Base-by-base conservation (phyloP, 2,113 vertebrate genomes). In the Corythornis madagascariensis region DNA sequence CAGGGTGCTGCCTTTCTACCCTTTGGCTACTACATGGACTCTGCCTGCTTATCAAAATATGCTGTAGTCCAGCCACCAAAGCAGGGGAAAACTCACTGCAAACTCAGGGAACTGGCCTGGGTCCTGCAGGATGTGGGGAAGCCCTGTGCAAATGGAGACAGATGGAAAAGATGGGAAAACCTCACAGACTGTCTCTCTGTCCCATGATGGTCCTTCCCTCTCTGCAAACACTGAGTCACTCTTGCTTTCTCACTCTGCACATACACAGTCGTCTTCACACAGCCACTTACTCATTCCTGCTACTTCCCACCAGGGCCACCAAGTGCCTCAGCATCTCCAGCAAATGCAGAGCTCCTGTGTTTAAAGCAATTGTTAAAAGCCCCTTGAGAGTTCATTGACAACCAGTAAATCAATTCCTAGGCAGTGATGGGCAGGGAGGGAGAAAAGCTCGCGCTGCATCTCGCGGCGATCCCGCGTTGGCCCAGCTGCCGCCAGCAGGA, bases 221-320 rank as follows among this genome's bases (percentile, higher is more conserved):
- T 79, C 88, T 0, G 6, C 90, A 91, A 92, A 85, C 47, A 83
- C 93, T 91, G 92, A 95, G 43, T 89, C 94, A 96, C 83, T 26
- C 47, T 33, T 38, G 45, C 40, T 55, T 64, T 81, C 95, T 96
- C 60, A 40, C 26, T 8, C 2, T 28, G 26, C 5, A 3, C 55
- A 45, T 89, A 80, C 33, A 76, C 55, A 52, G 40, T 40, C 56
- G 61, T 79, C 85, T 86, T 66, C 13, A 2, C 0, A 0, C 42
- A 83, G 57, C 21, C 77, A 55, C 89, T 93, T 86, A 93, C 64
- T 93, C 84, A 91, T 75, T 63, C 66, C 67, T 75, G 80, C 61
- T 87, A n/a, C 76, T 81, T 93, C 86, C 90, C 90, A 91, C 66
- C 48, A 66, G 57, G 43, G 16, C 50, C 83, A 81, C 26, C 2